Base-by-base conservation (phyloP, 2,888 invertebrate genomes). In the Frankliniella intonsa region DNA sequence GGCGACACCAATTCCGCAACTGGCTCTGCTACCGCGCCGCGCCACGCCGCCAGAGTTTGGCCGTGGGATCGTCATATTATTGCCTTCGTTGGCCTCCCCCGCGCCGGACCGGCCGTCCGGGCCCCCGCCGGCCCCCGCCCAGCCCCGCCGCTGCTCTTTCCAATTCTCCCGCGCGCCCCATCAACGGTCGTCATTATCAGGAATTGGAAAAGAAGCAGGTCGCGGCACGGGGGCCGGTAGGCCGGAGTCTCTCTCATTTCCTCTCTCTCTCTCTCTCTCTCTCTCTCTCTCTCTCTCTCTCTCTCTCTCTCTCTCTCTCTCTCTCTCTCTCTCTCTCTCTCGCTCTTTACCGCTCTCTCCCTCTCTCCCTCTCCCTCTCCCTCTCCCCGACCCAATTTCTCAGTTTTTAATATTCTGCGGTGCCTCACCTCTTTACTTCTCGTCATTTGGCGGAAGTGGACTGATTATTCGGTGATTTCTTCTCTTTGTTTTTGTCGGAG, bases 161-260 rank as follows among this genome's bases (percentile, higher is more conserved):
- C 62, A 62, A 62, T 62, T n/a, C 22, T 69, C 69, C 22, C 22
- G n/a, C 69, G 69, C 22, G 69, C 69, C 69, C 69, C 69, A 69
- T 69, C 69, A 69, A 69, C 22, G 22, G 8, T n/a, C 69, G 69
- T 69, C 69, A 69, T 69, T 69, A 69, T 69, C 69, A 69, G 22
- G 69, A 69, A 69, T 69, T 69, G 69, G 25, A 22, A 22, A n/a
- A 14, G 14, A n/a, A 7, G 62, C 19, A 7, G 62, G 62, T 62
- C 62, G 62, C 62, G 19, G 62, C 62, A 55, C 62, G 62, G 19
- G 17, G 62, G 3, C 62, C 62, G 5, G 14, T 2, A 2, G 55
- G 55, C 55, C 12, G 55, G 14, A 62, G 17, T 55, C 55, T 55
- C 12, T 12, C 17, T 55, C 55, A 2, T 17, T 2, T 55, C 55